phyloP scores from a whole-genome alignment of 2,797 vertebrate genomes.

The Orientallactaga sibirica region DNA sequence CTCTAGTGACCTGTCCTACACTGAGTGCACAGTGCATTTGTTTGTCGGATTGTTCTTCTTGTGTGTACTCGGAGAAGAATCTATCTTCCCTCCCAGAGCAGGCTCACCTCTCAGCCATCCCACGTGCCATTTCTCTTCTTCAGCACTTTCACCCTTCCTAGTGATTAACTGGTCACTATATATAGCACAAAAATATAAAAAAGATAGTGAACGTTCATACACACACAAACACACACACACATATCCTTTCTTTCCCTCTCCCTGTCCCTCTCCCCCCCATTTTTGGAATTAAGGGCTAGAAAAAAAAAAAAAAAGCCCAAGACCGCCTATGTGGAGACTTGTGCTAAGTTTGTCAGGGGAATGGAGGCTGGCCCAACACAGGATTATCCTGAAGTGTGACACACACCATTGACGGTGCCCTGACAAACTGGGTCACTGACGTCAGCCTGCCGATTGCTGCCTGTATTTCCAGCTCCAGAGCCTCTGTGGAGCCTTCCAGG shows the following conservation, averaged over 20 bases:
- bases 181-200: slow-evolving; percentile 39
- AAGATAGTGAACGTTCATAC: neutral
- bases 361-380: neutral
- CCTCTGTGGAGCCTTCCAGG: neutral
- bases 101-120: neutral
- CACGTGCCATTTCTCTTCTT: neutral
- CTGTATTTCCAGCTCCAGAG: neutral
- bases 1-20: neutral
- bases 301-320: neutral
- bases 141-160: neutral
- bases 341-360: neutral
- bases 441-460: neutral
- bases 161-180: slow-evolving; percentile 29
- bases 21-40: neutral
- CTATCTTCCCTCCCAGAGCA: fast-evolving
- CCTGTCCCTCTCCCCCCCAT: too few species aligned
- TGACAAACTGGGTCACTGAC: slow-evolving; percentile 42
- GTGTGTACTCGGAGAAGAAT: neutral
- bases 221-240: neutral
- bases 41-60: neutral
- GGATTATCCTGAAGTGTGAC: neutral
- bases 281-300: slow-evolving; percentile 11
- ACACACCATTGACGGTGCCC: neutral
- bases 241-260: too few species aligned
- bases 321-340: neutral